These are phyloP conservation scores for Drosophila parthenogenetica DNA, from an alignment of 2,888 invertebrate species.

Conservation along the genomic window DNA sequence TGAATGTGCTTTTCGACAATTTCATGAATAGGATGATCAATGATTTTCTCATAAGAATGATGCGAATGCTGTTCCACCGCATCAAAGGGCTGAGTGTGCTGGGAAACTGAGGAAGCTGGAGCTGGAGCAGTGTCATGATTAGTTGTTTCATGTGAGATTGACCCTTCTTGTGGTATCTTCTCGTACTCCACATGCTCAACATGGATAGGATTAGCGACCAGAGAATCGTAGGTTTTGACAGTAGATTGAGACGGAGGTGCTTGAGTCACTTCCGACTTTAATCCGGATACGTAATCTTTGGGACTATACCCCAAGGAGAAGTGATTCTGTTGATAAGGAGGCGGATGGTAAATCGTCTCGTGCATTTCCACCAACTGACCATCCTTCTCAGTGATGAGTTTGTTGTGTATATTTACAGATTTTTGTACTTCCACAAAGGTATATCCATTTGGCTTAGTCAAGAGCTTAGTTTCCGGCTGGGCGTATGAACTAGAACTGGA, in stretches of 20 bases:
- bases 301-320: constrained; percentile 33
- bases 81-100: constrained; percentile 3
- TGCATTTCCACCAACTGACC: constrained; percentile 82
- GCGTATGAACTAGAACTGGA: not conserved
- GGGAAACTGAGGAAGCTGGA: constrained; percentile 11
- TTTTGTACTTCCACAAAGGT: constrained; percentile 89
- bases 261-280: constrained; percentile 4
- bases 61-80: constrained; percentile 83
- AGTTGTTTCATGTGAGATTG: constrained; percentile 43
- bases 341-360: constrained; percentile 79
- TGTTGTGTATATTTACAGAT: constrained; percentile 86
- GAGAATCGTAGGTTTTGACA: constrained; percentile 59
- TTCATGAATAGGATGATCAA: constrained; percentile 85
- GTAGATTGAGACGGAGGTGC: constrained; percentile 4
- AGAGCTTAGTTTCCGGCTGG: constrained; percentile 27
- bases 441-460: constrained; percentile 83
- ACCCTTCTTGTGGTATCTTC: constrained; percentile 59
- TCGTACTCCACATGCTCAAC: constrained; percentile 68
- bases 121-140: constrained; percentile 36
- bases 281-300: constrained; percentile 34
- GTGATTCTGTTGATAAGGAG: constrained; percentile 54
- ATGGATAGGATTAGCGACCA: constrained; percentile 76
- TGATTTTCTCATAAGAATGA: constrained; percentile 84
- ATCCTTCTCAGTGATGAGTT: constrained; percentile 83
- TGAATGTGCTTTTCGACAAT: constrained; percentile 86